phyloP scores from a whole-genome alignment of 2,888 invertebrate genomes.

The Caenorhabditis sp. region DNA sequence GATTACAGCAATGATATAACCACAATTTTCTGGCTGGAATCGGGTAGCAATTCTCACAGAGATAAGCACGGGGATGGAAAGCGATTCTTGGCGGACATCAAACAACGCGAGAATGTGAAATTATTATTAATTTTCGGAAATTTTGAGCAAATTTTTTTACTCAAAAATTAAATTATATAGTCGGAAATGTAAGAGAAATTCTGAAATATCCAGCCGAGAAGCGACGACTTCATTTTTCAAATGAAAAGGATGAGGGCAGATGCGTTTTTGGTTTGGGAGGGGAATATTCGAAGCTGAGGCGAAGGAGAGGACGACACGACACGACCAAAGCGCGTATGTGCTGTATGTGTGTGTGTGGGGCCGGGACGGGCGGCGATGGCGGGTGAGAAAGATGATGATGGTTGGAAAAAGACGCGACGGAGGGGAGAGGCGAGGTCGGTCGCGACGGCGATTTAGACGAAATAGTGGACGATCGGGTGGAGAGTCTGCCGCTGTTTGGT shows the following conservation, averaged over 20 bases:
- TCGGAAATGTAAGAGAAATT: background rate
- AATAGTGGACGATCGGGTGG: slow-evolving; percentile 10
- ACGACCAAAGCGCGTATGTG: slow-evolving; percentile 55
- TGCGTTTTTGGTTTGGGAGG: slow-evolving; percentile 46
- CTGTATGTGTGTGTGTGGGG: slow-evolving; percentile 36
- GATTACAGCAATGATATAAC: background rate
- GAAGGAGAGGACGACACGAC: slow-evolving; percentile 43
- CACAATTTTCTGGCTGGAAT: background rate
- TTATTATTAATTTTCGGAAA: background rate
- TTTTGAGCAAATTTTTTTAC: background rate
- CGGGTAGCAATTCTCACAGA: background rate
- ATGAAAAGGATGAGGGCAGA: slow-evolving; percentile 33
- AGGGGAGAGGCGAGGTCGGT: slow-evolving; percentile 32
- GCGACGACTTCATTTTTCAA: slow-evolving; percentile 13
- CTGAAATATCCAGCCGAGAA: slow-evolving; percentile 2
- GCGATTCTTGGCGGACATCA: background rate
- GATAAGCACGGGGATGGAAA: background rate
- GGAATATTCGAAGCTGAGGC: slow-evolving; percentile 44
- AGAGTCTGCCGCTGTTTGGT: slow-evolving; percentile 2
- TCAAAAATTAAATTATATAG: background rate
- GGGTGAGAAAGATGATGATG: slow-evolving; percentile 25
- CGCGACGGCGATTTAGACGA: slow-evolving; percentile 33
- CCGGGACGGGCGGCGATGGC: slow-evolving; percentile 13
- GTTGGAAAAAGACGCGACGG: slow-evolving; percentile 22
- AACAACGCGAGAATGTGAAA: background rate